These are phyloP conservation scores for Carcina quercana DNA, from an alignment of 2,888 invertebrate genomes.

Conservation along the genomic window DNA sequence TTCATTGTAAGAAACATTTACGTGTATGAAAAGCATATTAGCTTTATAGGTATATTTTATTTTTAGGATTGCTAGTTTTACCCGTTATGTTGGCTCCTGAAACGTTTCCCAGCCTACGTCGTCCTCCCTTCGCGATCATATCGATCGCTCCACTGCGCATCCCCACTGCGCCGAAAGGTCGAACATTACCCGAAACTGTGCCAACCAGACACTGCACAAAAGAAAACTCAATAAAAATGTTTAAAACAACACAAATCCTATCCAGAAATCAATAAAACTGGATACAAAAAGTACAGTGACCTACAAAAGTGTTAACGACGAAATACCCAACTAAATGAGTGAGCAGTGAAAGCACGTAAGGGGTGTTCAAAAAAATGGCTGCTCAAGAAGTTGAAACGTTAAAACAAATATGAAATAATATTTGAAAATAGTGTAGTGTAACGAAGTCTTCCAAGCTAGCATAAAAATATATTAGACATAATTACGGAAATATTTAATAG, in stretches of 20 bases:
- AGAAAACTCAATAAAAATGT: conserved; percentile 44
- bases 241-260: conserved; percentile 31
- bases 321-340: conserved; percentile 13
- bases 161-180: conserved; percentile 34
- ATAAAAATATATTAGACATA: conserved; percentile 15
- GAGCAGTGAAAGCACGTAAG: conserved; percentile 21
- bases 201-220: conserved; percentile 45
- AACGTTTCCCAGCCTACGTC: no score
- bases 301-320: conserved; percentile 18
- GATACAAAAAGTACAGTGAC: conserved; percentile 19
- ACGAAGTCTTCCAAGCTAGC: conserved; percentile 65
- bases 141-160: conserved; percentile 59
- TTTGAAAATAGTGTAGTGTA: conserved; percentile 39
- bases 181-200: conserved; percentile 26
- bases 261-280: conserved; percentile 18
- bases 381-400: conserved; percentile 27
- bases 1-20: no score
- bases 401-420: conserved; percentile 38
- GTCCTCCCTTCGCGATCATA: conserved; percentile 29
- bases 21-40: no score
- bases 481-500: conserved; percentile 6
- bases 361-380: conserved; percentile 41
- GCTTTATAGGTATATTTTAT: no score
- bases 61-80: no score
- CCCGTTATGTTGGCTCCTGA: no score